Percentiles rank a stretch among this genome's conserved stretches.
These are phyloP conservation scores for Gobionotothen gibberifrons DNA, from an alignment of 2,797 vertebrate genomes.

Conservation along the genomic window DNA sequence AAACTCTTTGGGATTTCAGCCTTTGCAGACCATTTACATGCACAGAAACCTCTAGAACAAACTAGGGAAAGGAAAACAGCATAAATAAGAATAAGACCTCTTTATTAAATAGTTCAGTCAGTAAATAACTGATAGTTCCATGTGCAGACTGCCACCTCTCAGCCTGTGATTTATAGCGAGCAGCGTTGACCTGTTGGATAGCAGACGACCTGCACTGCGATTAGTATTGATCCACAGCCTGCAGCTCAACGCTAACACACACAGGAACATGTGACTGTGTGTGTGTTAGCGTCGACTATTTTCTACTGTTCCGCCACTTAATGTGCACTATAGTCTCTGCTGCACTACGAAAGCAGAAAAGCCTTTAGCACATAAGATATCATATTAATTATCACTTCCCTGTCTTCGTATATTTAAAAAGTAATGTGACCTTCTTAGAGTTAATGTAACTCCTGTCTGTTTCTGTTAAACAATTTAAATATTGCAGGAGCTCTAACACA, in stretches of 20 bases:
- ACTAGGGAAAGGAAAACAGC: no score
- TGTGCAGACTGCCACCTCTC: conserved; percentile 75
- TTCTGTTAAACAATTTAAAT: not conserved
- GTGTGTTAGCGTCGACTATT: not conserved
- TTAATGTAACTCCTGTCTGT: not conserved
- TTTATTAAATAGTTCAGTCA: conserved; percentile 62
- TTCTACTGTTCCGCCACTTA: no score
- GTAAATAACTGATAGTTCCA: conserved; percentile 56
- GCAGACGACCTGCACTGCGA: conserved; percentile 71
- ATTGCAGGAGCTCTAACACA: not conserved
- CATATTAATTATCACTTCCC: not conserved
- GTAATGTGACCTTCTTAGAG: not conserved
- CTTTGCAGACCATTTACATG: no score
- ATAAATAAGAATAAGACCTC: no score
- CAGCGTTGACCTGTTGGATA: conserved; percentile 75
- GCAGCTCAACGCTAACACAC: conserved; percentile 52
- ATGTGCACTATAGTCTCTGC: no score
- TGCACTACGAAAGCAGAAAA: not conserved
- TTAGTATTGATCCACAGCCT: conserved; percentile 77
- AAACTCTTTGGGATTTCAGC: no score
- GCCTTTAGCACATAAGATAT: not conserved
- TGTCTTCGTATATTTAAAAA: not conserved
- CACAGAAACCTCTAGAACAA: no score
- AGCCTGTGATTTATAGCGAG: conserved; percentile 78
- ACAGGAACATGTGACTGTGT: conserved; percentile 52